Conservation (phyloP, 2,888 invertebrate species). For the Blastobasis adustella region DNA sequence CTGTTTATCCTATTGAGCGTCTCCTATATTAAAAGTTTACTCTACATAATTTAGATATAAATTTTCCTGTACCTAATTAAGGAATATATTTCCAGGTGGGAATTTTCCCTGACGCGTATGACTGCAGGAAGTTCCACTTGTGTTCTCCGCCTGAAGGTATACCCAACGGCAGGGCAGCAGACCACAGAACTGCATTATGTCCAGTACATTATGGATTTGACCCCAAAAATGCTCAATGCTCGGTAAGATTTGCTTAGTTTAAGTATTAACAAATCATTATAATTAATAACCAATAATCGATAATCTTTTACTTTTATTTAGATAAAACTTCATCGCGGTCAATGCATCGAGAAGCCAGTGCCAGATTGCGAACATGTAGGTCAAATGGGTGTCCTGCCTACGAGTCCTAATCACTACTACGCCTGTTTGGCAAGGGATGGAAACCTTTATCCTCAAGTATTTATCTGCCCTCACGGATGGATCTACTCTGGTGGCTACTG, state of each 20-base stretch:
- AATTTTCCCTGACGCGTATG: constrained; percentile 59
- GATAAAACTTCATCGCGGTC: constrained; percentile 46
- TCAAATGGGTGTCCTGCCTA: constrained; percentile 38
- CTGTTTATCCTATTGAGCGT: too few relatives aligned
- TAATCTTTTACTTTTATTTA: constrained; percentile 22
- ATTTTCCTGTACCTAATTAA: too few relatives aligned
- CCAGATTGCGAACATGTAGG: constrained; percentile 47
- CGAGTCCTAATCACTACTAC: constrained; percentile 57
- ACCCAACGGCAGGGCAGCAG: constrained; percentile 53
- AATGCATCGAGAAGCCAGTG: constrained; percentile 43
- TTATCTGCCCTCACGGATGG: constrained; percentile 65
- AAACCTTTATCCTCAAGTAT: constrained; percentile 47
- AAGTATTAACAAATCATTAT: neutral
- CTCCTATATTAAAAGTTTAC: neutral
- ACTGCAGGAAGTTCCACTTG: constrained; percentile 63
- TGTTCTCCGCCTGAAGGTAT: constrained; percentile 56
- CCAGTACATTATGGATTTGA: constrained; percentile 60
- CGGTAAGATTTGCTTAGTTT: constrained; percentile 31
- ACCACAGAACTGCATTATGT: constrained; percentile 51
- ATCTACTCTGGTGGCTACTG: constrained; percentile 54
- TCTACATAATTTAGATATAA: neutral
- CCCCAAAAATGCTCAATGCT: constrained; percentile 57
- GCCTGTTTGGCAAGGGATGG: constrained; percentile 46
- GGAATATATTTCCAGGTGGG: constrained; percentile 39
- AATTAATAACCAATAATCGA: neutral